Percentiles rank a stretch among this genome's conserved stretches.
phyloP scores from a whole-genome alignment of 2,888 invertebrate genomes.

The Cremastobaeus sp. region DNA sequence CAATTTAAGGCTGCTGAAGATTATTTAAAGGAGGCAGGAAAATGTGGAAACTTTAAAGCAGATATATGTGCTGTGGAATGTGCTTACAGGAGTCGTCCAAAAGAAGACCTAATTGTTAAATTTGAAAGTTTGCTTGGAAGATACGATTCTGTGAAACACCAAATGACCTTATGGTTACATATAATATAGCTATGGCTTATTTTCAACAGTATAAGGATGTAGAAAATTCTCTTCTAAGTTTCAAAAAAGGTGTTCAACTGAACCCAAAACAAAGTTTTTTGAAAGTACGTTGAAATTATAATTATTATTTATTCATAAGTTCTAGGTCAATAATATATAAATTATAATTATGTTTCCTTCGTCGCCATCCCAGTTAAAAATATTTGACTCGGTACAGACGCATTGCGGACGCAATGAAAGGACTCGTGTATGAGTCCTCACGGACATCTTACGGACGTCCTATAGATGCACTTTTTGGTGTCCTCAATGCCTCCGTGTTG shows the following conservation, averaged over 20 bases:
- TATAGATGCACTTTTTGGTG: too few relatives aligned
- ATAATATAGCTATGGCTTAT: conserved; percentile 21
- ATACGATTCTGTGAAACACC: conserved; percentile 19
- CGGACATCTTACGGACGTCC: too few relatives aligned
- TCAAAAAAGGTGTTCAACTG: conserved; percentile 2
- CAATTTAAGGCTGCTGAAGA: conserved; percentile 26
- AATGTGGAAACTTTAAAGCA: conserved; percentile 23
- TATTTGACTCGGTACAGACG: too few relatives aligned
- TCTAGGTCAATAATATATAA: too few relatives aligned
- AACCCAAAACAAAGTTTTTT: background rate
- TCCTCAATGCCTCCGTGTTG: too few relatives aligned
- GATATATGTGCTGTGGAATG: conserved; percentile 19
- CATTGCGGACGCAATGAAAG: too few relatives aligned
- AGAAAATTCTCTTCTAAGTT: conserved; percentile 4
- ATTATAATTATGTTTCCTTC: too few relatives aligned
- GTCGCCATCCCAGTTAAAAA: too few relatives aligned
- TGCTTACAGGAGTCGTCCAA: background rate
- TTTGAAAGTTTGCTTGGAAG: background rate
- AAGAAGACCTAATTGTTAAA: background rate
- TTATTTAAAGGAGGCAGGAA: conserved; percentile 16
- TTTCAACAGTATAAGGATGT: conserved; percentile 3
- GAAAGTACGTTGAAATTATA: background rate
- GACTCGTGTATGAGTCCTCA: too few relatives aligned
- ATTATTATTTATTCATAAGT: too few relatives aligned
- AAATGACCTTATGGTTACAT: conserved; percentile 8